Evolutionary conservation across 2,797 vertebrate genomes (phyloP).

Genomic region (Lutjanus argentimaculatus): DNA sequence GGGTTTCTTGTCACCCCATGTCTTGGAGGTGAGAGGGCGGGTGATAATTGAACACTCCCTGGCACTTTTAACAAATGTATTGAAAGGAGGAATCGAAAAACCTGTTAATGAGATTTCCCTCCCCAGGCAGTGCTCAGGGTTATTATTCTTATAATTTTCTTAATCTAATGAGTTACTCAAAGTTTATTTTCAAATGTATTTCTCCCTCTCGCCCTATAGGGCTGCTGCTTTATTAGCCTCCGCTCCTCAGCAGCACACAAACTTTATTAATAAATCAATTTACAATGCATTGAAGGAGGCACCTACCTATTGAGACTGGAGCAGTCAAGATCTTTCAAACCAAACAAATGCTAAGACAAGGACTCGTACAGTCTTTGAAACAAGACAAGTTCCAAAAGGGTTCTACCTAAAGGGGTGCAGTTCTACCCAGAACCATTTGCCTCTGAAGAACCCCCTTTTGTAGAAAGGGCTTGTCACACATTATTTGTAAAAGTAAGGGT

Average conservation of each 20-base stretch:
- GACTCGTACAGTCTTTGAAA: neutral
- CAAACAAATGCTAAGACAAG: conserved; percentile 35
- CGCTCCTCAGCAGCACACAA: conserved; percentile 40
- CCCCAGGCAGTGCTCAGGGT: conserved; percentile 75
- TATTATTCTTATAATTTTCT: conserved; percentile 86
- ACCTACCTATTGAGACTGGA: conserved; percentile 30
- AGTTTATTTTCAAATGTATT: conserved; percentile 82
- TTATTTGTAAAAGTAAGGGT: too few species aligned
- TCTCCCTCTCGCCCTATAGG: conserved; percentile 62
- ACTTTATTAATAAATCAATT: conserved; percentile 74
- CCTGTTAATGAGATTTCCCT: conserved; percentile 87
- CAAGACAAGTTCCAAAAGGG: too few species aligned
- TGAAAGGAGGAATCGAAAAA: conserved; percentile 86
- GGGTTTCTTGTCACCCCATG: conserved; percentile 77
- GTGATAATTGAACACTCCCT: conserved; percentile 85
- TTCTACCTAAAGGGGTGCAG: too few species aligned
- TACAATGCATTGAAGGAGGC: conserved; percentile 47
- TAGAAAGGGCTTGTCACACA: too few species aligned
- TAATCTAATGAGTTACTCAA: conserved; percentile 85
- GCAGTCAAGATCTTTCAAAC: conserved; percentile 38
- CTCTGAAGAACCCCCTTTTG: too few species aligned
- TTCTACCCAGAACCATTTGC: too few species aligned
- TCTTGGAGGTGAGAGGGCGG: conserved; percentile 84
- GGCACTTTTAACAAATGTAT: conserved; percentile 86
- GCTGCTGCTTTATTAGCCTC: conserved; percentile 61